phyloP scores from a whole-genome alignment of 2,797 vertebrate genomes.

The Danio kyathit region DNA sequence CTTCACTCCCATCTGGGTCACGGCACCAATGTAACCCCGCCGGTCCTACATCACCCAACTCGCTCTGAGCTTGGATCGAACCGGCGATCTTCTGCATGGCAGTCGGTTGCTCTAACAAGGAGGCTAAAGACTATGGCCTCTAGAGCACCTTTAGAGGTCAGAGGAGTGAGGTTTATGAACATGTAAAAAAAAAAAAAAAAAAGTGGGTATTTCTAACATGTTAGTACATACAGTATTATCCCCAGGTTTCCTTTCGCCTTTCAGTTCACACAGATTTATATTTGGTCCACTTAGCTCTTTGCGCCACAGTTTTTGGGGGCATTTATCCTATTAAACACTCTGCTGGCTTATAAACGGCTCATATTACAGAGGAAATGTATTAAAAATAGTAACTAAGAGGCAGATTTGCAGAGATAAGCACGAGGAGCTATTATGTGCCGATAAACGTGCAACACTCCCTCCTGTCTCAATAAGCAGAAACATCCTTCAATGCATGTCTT shows the following conservation, averaged over 20 bases:
- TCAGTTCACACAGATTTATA: neutral
- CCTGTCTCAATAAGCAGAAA: slow-evolving; percentile 7
- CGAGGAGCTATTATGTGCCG: neutral
- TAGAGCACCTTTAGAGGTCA: no score
- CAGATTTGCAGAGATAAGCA: neutral
- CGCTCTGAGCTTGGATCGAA: no score
- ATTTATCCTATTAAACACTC: neutral
- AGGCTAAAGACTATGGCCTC: no score
- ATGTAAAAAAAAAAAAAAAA: no score
- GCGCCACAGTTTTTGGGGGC: neutral
- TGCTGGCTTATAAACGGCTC: neutral
- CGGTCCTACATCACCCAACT: no score
- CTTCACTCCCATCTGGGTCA: no score
- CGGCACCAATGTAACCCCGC: no score
- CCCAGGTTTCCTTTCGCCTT: neutral
- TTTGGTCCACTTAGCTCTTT: neutral
- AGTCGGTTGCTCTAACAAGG: no score
- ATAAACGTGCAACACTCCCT: neutral
- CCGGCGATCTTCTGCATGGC: no score
- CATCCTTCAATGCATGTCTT: neutral
- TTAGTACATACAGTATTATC: slow-evolving; percentile 14
- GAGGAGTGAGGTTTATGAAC: no score
- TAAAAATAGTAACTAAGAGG: neutral
- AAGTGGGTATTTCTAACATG: neutral
- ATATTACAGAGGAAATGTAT: neutral